Evolutionary conservation across 2,888 invertebrate genomes (phyloP).

Genomic region (Alviniconcha strummeri): DNA sequence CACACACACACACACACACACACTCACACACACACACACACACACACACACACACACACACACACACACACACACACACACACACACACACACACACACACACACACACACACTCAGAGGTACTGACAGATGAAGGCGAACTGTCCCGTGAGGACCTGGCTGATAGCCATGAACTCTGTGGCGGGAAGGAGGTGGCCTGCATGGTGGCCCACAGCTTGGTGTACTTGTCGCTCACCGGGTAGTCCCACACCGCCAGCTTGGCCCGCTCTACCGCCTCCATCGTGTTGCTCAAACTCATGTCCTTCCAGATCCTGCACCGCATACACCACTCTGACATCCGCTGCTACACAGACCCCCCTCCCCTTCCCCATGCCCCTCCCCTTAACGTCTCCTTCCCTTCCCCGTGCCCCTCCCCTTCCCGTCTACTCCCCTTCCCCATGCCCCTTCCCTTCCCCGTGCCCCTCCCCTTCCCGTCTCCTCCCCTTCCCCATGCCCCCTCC

Average conservation of each 20-base stretch:
- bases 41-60: too few relatives aligned
- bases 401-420: too few relatives aligned
- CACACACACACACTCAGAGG: too few relatives aligned
- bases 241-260: slow-evolving; percentile 98
- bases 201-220: slow-evolving; percentile 99
- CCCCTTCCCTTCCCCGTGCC: not conserved
- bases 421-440: not conserved
- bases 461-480: not conserved
- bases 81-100: too few relatives aligned
- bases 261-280: slow-evolving; percentile 91
- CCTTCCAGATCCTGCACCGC: slow-evolving; percentile 91
- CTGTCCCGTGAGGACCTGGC: slow-evolving; percentile 83
- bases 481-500: not conserved
- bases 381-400: not conserved
- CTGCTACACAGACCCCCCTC: too few relatives aligned
- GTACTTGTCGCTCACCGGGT: slow-evolving; percentile 98
- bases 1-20: too few relatives aligned
- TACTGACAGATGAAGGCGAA: slow-evolving; percentile 88
- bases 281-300: slow-evolving; percentile 96
- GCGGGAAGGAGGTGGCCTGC: slow-evolving; percentile 87
- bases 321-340: not conserved
- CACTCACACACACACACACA: too few relatives aligned
- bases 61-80: too few relatives aligned
- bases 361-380: too few relatives aligned
- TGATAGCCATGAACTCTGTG: slow-evolving; percentile 86